Evolutionary conservation across 2,113 vertebrate genomes (phyloP).

Genomic region (Proterorhinus semilunaris): DNA sequence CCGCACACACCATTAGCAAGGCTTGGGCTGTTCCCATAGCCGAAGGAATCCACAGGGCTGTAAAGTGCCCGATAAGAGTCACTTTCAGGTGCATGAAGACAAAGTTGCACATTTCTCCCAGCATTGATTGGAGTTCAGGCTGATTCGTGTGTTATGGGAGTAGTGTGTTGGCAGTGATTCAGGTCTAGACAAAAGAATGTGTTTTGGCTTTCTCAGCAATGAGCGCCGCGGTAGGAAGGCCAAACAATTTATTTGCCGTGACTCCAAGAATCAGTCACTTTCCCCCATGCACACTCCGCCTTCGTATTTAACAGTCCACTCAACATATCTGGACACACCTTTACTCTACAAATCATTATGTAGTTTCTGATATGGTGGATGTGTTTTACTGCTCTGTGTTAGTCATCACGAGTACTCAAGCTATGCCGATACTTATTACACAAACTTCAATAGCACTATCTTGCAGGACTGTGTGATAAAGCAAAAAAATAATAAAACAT

Average conservation of each 20-base stretch:
- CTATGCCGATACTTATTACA: background rate
- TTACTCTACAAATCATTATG: constrained; percentile 3
- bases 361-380: background rate
- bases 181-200: constrained; percentile 78
- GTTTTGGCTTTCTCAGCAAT: constrained; percentile 67
- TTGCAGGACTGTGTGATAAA: background rate
- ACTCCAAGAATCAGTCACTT: constrained; percentile 31
- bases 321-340: constrained; percentile 18
- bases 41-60: constrained; percentile 49
- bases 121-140: constrained; percentile 49
- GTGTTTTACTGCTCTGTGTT: background rate
- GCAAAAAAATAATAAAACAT: too few relatives aligned
- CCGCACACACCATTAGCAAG: constrained; percentile 42
- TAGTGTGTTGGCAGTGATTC: constrained; percentile 63
- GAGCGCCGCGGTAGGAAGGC: constrained; percentile 50
- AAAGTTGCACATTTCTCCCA: constrained; percentile 47
- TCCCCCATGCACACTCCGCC: constrained; percentile 10
- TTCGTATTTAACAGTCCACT: constrained; percentile 14
- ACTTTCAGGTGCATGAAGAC: constrained; percentile 41
- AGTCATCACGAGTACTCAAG: background rate
- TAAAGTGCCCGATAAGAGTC: constrained; percentile 61
- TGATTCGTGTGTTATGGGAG: constrained; percentile 65
- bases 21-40: constrained; percentile 40
- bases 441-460: background rate
- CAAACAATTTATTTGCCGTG: constrained; percentile 64